A percentile compares a stretch with the other conserved stretches of the same genome.
Evolutionary conservation across 37 sponge, comb jelly and placozoan species (phyloP).

Genomic region (Ianthella basta): DNA sequence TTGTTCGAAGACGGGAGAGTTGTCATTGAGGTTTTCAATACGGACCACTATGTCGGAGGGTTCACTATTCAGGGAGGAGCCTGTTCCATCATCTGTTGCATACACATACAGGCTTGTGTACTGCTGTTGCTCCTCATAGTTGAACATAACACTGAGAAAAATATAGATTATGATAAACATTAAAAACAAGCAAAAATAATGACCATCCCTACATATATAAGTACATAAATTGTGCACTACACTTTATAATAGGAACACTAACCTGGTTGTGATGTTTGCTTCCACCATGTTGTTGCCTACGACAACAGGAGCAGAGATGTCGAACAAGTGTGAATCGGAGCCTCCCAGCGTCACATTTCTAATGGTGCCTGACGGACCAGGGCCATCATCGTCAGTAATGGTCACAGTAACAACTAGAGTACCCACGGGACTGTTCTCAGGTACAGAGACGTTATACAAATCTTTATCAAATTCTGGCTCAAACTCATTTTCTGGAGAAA

Average conservation of each 20-base stretch:
- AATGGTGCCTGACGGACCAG: neutral
- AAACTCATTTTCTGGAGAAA: constrained; percentile 18
- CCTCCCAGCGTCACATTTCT: neutral
- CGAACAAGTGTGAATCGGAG: neutral
- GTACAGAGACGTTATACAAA: neutral
- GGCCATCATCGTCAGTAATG: constrained; percentile 18
- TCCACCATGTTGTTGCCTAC: too few relatives aligned
- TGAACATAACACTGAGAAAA: neutral
- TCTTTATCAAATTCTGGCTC: neutral
- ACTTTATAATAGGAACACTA: too few relatives aligned
- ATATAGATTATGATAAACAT: neutral
- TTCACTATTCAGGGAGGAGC: neutral
- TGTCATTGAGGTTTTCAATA: constrained; percentile 21
- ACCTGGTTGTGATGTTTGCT: too few relatives aligned
- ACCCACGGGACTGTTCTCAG: neutral
- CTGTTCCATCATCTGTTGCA: constrained; percentile 11
- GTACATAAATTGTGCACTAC: too few relatives aligned
- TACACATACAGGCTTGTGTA: constrained; percentile 9
- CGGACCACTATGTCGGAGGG: neutral
- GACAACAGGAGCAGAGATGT: neutral
- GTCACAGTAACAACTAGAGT: constrained; percentile 11
- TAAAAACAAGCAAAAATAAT: too few relatives aligned
- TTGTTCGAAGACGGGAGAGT: neutral
- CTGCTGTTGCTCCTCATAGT: neutral
- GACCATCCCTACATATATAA: too few relatives aligned